Evolutionary conservation across 2,888 invertebrate species (phyloP), one percentile per base, ranked within the genome.

Genomic region (Siphlonurus alternatus): DNA sequence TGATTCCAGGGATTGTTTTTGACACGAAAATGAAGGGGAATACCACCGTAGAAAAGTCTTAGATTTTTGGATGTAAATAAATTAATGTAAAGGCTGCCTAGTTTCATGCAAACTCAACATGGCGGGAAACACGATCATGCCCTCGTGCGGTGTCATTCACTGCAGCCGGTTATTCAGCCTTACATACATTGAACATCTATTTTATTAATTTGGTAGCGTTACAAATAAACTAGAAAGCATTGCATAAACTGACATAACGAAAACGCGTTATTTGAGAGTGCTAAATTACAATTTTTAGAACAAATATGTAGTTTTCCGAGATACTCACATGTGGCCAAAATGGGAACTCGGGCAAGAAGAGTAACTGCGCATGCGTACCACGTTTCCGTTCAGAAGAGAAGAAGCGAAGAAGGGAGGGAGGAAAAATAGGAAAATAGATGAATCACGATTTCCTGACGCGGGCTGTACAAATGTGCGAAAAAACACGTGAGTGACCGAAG

Each of bases 311-410:
- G 15, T 38, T 38, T 38, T 10, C 7, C 15, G 5, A 5, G 15
- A 81, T 85, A 89, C 88, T 89, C 87, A 89, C 89, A 87, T 89
- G 88, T 88, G 88, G 86, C 86, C 87, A 81, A 84, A 87, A 87
- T 87, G 88, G 87, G 86, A 85, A 86, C 86, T 87, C 84, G 84
- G 84, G 86, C 85, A 85, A 86, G 87, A 87, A 86, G 85, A 83
- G 80, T 79, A 78, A 78, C 77, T 79, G 81, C 82, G 84, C 85
- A 82, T 84, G 86, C 85, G 86, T 81, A 79, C 78, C 78, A 79
- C 78, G 77, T 77, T 79, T 60, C 65, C 38, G 62, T 56, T n/a
- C 38, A 38, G 5, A 38, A 15, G 38, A 38, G 38, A 15, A 15
- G 38, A 38, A 38, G 38, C 7, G 38, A 5, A 38, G 38, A 15